These are phyloP conservation scores for Philopedon plagiatum DNA, from an alignment of 2,888 invertebrate genomes.

Conservation along the genomic window DNA sequence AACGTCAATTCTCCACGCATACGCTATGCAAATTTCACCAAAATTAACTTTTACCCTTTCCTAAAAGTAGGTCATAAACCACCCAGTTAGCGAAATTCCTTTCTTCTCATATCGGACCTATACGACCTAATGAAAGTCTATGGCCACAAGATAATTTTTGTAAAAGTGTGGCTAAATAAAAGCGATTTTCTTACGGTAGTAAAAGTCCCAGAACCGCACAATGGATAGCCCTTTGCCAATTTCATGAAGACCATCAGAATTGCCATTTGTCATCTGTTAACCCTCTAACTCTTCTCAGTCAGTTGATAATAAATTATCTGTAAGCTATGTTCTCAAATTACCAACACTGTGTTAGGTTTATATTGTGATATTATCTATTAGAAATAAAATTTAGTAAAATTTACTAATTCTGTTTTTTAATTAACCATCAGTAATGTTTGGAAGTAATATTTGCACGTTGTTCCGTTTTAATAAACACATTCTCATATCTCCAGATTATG, in stretches of 20 bases:
- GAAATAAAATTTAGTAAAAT: no score
- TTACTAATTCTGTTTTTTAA: no score
- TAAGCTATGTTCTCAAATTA: not conserved
- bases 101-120: not conserved
- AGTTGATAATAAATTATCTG: conserved; percentile 16
- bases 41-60: conserved; percentile 30
- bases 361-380: no score
- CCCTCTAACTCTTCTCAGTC: conserved; percentile 6
- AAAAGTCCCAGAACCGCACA: conserved; percentile 14
- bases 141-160: not conserved
- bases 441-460: no score
- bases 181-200: conserved; percentile 16
- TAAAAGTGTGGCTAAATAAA: conserved; percentile 12
- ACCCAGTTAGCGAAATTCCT: conserved; percentile 7
- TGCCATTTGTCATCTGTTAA: conserved; percentile 26
- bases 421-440: no score
- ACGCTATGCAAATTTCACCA: conserved; percentile 4
- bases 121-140: not conserved
- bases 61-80: conserved; percentile 43
- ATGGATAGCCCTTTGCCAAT: conserved; percentile 23
- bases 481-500: no score
- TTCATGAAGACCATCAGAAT: conserved; percentile 24
- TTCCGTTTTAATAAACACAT: no score
- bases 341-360: no score
- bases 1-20: not conserved